Evolutionary conservation across 2,797 vertebrate genomes (phyloP).

Genomic region (Hydrocynus forskahlii): DNA sequence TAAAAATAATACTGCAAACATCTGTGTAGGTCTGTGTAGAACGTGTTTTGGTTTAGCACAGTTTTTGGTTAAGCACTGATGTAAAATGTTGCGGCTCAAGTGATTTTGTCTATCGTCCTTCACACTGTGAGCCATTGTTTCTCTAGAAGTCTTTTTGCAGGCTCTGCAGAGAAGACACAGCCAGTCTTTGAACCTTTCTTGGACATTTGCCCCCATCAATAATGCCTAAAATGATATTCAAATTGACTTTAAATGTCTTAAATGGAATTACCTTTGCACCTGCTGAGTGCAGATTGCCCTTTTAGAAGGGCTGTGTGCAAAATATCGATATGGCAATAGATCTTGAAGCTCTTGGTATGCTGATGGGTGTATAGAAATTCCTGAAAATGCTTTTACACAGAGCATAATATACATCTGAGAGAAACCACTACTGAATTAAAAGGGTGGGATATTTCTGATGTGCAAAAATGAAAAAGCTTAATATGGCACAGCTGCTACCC

Average conservation of each 20-base stretch:
- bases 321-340: background rate
- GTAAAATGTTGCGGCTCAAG: conserved; percentile 33
- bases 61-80: conserved; percentile 32
- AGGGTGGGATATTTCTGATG: too few relatives aligned
- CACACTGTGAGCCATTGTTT: conserved; percentile 33
- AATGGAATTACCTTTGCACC: conserved; percentile 43
- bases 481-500: too few relatives aligned
- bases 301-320: background rate
- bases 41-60: too few relatives aligned
- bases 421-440: too few relatives aligned
- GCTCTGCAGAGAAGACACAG: conserved; percentile 4
- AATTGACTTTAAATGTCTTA: conserved; percentile 18
- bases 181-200: background rate
- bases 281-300: background rate
- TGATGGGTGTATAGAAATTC: background rate
- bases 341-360: background rate
- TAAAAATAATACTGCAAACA: too few relatives aligned
- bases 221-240: conserved; percentile 2
- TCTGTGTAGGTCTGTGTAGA: too few relatives aligned
- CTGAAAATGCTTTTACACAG: too few relatives aligned
- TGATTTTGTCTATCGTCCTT: conserved; percentile 34
- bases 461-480: too few relatives aligned
- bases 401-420: too few relatives aligned
- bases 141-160: conserved; percentile 21
- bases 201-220: conserved; percentile 24